phyloP scores from a whole-genome alignment of 2,113 vertebrate genomes.

The Phylloscopus trochilus region DNA sequence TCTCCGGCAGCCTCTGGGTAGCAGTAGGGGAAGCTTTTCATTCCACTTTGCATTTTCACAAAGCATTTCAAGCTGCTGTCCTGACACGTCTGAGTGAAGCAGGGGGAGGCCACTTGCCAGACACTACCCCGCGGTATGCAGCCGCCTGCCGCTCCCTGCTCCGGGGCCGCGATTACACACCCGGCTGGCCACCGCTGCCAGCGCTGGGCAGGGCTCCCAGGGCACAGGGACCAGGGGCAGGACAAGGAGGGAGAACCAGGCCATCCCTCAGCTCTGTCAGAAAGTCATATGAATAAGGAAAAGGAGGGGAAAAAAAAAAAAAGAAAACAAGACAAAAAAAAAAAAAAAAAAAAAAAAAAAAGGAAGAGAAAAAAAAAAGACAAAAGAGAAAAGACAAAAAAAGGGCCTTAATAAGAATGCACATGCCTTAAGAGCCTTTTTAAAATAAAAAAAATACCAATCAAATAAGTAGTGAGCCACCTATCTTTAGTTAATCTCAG shows the following conservation, averaged over 20 bases:
- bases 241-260: background rate
- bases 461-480: background rate
- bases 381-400: background rate
- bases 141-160: conserved; percentile 58
- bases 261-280: background rate
- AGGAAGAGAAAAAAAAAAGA: too few species aligned
- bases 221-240: rapidly evolving
- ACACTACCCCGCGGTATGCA: conserved; percentile 49
- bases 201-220: rapidly evolving
- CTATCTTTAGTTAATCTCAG: background rate
- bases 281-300: background rate
- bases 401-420: background rate
- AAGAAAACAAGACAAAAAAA: rapidly evolving
- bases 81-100: conserved; percentile 68
- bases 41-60: background rate
- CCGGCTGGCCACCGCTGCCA: background rate
- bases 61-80: conserved; percentile 47
- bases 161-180: background rate
- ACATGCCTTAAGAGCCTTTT: background rate
- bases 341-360: background rate
- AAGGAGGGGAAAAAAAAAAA: too few species aligned
- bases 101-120: conserved; percentile 68
- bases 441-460: background rate
- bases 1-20: background rate
- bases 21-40: conserved; percentile 23